phyloP scores from a whole-genome alignment of 1,140 invertebrate genomes.

The Trypoxylus dichotomus region DNA sequence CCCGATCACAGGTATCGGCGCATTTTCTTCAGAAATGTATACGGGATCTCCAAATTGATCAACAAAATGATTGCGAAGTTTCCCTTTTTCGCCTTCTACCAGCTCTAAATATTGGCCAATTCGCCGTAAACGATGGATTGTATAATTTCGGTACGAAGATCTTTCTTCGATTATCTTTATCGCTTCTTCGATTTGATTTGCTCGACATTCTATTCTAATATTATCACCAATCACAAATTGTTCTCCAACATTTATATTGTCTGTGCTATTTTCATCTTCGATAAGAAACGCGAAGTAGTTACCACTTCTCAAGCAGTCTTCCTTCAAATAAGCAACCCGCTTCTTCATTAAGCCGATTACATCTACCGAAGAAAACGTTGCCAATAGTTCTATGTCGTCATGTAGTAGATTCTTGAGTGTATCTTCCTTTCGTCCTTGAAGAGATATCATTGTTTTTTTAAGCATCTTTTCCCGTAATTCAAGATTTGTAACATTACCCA shows the following conservation, averaged over 20 bases:
- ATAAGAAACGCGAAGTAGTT: background rate
- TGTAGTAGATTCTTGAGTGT: too few species aligned
- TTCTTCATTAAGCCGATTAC: background rate
- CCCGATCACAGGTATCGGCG: background rate
- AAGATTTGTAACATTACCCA: background rate
- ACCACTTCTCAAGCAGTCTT: background rate
- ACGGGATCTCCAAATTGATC: background rate
- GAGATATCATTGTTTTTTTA: background rate
- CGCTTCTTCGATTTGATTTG: background rate
- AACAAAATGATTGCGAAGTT: background rate
- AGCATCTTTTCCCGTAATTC: background rate
- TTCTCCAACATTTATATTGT: background rate
- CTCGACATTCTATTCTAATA: background rate
- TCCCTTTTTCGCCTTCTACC: background rate
- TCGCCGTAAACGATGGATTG: background rate
- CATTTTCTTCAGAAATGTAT: background rate
- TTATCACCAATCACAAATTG: background rate
- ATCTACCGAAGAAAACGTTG: background rate
- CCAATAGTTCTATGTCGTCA: too few species aligned
- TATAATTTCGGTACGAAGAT: background rate
- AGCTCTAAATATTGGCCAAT: background rate
- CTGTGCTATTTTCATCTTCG: background rate
- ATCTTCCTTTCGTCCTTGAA: background rate
- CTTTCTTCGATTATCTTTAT: background rate
- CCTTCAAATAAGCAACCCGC: background rate